Percentiles rank a stretch among this genome's conserved stretches.
Conservation (phyloP, 2,888 invertebrate species). For the Orthosia incerta region DNA sequence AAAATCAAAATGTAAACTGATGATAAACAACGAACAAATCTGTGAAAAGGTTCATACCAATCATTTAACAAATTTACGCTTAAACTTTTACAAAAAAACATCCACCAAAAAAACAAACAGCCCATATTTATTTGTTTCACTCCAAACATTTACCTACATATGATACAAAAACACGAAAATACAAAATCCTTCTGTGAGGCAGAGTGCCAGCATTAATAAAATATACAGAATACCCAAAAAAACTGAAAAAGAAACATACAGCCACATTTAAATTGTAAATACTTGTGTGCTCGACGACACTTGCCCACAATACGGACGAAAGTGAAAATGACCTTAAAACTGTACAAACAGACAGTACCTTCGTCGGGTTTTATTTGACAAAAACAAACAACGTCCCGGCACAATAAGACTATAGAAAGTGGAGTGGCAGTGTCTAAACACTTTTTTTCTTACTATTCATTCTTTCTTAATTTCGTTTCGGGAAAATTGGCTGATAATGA, state of each 20-base stretch:
- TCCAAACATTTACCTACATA: conserved; percentile 34
- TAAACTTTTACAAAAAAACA: conserved; percentile 21
- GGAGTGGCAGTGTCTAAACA: conserved; percentile 40
- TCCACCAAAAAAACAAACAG: background rate
- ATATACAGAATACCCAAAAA: conserved; percentile 36
- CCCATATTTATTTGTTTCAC: conserved; percentile 34
- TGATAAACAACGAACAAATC: no score
- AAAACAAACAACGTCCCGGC: conserved; percentile 83
- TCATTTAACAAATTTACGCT: conserved; percentile 9
- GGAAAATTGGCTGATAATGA: conserved; percentile 79
- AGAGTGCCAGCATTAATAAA: conserved; percentile 51
- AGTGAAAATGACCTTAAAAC: conserved; percentile 90
- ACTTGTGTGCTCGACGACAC: conserved; percentile 73
- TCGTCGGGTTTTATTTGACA: conserved; percentile 79
- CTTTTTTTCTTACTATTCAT: conserved; percentile 64
- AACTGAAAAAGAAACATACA: conserved; percentile 29
- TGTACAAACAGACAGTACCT: conserved; percentile 73
- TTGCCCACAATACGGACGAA: conserved; percentile 74
- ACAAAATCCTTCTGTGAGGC: conserved; percentile 32
- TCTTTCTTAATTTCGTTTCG: conserved; percentile 76
- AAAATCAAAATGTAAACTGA: no score
- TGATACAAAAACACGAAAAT: conserved; percentile 22
- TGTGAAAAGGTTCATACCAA: background rate
- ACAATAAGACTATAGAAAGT: conserved; percentile 77
- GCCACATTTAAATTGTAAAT: conserved; percentile 72